Conservation (phyloP, 1,140 invertebrate genomes). For the Neodiprion virginianus region DNA sequence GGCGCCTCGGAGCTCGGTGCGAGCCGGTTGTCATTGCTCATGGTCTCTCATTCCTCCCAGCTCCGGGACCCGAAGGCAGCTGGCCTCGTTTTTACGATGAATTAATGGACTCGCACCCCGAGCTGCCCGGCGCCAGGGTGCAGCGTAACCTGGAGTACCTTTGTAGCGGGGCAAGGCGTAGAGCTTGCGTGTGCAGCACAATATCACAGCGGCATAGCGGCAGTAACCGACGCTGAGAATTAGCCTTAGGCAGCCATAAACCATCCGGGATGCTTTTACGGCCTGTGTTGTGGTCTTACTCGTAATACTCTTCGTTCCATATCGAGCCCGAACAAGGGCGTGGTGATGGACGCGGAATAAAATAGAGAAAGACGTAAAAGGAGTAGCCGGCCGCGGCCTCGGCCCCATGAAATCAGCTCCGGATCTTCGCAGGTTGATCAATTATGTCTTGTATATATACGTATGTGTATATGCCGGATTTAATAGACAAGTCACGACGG, state of each 20-base stretch:
- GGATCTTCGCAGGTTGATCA: not conserved
- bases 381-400: too few species aligned
- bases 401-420: too few species aligned
- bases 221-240: conserved; percentile 29
- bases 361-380: not conserved
- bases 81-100: conserved; percentile 30
- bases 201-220: conserved; percentile 9
- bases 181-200: too few species aligned
- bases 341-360: conserved; percentile 3
- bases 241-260: conserved; percentile 22
- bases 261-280: conserved; percentile 29
- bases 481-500: too few species aligned
- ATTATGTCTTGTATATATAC: not conserved
- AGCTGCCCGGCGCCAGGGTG: conserved; percentile 6
- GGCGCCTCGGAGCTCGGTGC: conserved; percentile 18
- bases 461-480: too few species aligned
- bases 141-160: conserved; percentile 1
- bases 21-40: conserved; percentile 10
- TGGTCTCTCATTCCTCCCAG: conserved; percentile 15
- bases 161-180: not conserved
- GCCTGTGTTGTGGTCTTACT: not conserved
- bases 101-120: conserved; percentile 30
- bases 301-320: not conserved
- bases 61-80: conserved; percentile 11
- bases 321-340: conserved; percentile 2